phyloP scores from a whole-genome alignment of 92 coral and sea anemone species.

The Epizoanthus rinbou region DNA sequence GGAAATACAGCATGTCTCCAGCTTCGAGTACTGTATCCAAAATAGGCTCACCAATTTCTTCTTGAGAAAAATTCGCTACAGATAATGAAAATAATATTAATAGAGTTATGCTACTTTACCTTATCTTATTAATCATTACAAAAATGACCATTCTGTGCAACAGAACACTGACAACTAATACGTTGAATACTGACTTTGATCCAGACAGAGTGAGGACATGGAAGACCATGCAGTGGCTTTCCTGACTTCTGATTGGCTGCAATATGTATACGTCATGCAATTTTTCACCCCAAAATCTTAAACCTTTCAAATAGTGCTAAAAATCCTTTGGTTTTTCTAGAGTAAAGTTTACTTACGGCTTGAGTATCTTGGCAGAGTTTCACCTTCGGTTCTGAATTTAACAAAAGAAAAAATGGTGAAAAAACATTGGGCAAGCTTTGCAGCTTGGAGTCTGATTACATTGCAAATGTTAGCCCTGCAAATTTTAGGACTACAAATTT shows the following conservation, averaged over 20 bases:
- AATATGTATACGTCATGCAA: no score
- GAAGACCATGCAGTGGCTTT: no score
- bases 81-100: background rate
- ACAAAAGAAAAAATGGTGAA: background rate
- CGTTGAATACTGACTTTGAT: no score
- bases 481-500: no score
- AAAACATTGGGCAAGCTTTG: background rate
- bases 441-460: no score
- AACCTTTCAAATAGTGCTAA: no score
- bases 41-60: constrained; percentile 92
- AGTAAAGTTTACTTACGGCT: constrained; percentile 60
- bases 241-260: no score
- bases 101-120: background rate
- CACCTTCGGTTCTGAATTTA: constrained; percentile 59
- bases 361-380: constrained; percentile 80
- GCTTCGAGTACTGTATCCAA: constrained; percentile 89
- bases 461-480: no score
- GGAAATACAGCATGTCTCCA: constrained; percentile 95
- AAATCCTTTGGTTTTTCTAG: no score
- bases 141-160: background rate
- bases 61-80: constrained; percentile 81
- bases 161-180: no score
- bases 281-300: no score
- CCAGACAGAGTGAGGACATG: no score
- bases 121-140: background rate